Percentiles rank a stretch among this genome's conserved stretches.
phyloP scores from a whole-genome alignment of 1,140 invertebrate species.

The Drosophila kanapiae region DNA sequence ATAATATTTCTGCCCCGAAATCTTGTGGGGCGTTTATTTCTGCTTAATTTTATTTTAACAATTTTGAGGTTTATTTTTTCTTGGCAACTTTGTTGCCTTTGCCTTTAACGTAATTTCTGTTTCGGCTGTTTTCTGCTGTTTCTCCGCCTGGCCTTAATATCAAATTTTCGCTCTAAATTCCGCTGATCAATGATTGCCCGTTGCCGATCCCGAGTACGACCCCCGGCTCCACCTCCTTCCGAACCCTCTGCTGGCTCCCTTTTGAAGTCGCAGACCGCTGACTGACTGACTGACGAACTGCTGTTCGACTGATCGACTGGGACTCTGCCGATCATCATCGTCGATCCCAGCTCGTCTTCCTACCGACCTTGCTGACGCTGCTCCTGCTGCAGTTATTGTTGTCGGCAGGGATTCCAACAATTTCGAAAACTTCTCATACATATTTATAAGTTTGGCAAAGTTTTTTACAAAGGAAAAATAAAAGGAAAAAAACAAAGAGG shows the following conservation, averaged over 20 bases:
- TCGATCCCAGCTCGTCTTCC: conserved; percentile 64
- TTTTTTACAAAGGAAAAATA: conserved; percentile 49
- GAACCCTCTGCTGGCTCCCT: conserved; percentile 10
- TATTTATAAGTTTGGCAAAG: conserved; percentile 83
- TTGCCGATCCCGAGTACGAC: conserved; percentile 6
- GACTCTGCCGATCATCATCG: conserved; percentile 51
- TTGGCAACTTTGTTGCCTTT: conserved; percentile 34
- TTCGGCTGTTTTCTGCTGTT: conserved; percentile 32
- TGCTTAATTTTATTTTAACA: conserved; percentile 80
- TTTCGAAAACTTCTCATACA: conserved; percentile 84
- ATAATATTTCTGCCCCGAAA: conserved; percentile 7
- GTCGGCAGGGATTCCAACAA: conserved; percentile 83
- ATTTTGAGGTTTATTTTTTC: conserved; percentile 52
- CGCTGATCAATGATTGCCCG: conserved; percentile 83
- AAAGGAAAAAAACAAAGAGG: conserved; percentile 1
- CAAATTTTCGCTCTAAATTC: conserved; percentile 83
- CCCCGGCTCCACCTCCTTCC: conserved; percentile 33
- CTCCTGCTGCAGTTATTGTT: conserved; percentile 52
- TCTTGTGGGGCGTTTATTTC: conserved; percentile 72
- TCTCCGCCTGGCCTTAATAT: conserved; percentile 73
- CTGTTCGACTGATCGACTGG: conserved; percentile 60
- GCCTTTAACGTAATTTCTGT: conserved; percentile 59
- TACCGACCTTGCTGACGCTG: conserved; percentile 68
- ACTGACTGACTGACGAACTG: conserved; percentile 70
- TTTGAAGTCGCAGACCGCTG: conserved; percentile 56